Evolutionary conservation across 2,888 invertebrate species (phyloP).

Genomic region (Andrena haemorrhoa): DNA sequence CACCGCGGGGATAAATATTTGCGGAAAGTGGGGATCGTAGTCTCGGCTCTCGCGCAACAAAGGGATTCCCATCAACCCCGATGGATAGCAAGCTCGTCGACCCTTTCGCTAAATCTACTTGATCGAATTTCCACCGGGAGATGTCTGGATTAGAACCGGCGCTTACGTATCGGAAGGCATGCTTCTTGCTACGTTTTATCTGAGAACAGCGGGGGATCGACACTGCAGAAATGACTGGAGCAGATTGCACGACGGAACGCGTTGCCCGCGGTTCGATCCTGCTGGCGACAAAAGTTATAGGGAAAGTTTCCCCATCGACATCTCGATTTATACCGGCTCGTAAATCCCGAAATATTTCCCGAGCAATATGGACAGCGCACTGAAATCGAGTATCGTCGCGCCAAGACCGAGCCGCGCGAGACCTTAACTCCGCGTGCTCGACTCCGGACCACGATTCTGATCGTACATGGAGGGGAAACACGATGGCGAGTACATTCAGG

Average conservation of each 20-base stretch:
- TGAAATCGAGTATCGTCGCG: slow-evolving; percentile 16
- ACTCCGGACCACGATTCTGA: background rate
- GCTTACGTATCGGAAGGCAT: slow-evolving; percentile 7
- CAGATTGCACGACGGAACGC: slow-evolving; percentile 45
- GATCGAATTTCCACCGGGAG: background rate
- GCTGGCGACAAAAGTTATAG: slow-evolving; percentile 61
- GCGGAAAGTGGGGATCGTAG: background rate
- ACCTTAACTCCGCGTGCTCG: slow-evolving; percentile 37
- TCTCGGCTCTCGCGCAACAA: background rate
- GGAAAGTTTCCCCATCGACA: slow-evolving; percentile 65
- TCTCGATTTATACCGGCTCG: slow-evolving; percentile 52
- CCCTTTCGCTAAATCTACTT: background rate
- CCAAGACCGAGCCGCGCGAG: background rate
- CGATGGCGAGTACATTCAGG: background rate
- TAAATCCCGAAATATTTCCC: slow-evolving; percentile 54
- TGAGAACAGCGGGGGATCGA: slow-evolving; percentile 7
- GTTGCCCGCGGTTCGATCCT: slow-evolving; percentile 32
- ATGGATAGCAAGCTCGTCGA: background rate
- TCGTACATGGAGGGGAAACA: background rate
- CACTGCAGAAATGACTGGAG: background rate
- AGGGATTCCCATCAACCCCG: background rate
- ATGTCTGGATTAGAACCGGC: background rate
- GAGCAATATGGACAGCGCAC: slow-evolving; percentile 35
- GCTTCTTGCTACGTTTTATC: slow-evolving; percentile 7
- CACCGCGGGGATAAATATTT: background rate